Percentiles rank a stretch among this genome's conserved stretches.
These are phyloP conservation scores for Cercopithecus mitis DNA, from an alignment of 2,797 vertebrate species.

Conservation along the genomic window DNA sequence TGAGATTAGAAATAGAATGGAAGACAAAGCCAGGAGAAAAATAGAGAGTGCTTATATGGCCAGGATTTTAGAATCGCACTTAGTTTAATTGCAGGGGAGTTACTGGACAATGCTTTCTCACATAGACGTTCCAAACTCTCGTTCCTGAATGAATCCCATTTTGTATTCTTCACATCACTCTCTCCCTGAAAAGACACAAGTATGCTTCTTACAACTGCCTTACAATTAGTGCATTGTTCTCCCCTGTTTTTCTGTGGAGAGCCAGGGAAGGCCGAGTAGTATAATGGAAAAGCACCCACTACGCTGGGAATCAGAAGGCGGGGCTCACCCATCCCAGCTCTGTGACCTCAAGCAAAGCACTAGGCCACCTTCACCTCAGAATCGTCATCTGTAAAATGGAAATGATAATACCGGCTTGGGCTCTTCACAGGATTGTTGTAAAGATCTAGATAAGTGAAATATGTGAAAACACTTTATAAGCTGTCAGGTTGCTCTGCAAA, in stretches of 20 bases:
- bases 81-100: background rate
- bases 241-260: background rate
- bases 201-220: constrained; percentile 28
- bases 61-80: background rate
- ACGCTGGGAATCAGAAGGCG: background rate
- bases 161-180: constrained; percentile 64
- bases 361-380: background rate
- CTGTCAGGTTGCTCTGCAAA: background rate
- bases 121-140: background rate
- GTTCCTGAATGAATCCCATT: constrained; percentile 61
- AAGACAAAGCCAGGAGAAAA: background rate
- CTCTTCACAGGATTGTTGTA: background rate
- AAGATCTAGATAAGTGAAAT: background rate
- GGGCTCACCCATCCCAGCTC: background rate
- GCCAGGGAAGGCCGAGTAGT: background rate
- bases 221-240: constrained; percentile 63
- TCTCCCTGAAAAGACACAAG: constrained; percentile 57
- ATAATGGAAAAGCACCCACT: background rate
- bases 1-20: background rate
- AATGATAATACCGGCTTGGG: background rate
- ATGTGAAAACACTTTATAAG: background rate
- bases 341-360: background rate
- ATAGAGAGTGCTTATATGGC: background rate
- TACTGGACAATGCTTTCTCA: constrained; percentile 50
- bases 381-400: background rate